Percentiles rank a stretch among this genome's conserved stretches.
These are phyloP conservation scores for Elephantulus edwardii DNA, from an alignment of 2,113 vertebrate genomes.

Conservation along the genomic window DNA sequence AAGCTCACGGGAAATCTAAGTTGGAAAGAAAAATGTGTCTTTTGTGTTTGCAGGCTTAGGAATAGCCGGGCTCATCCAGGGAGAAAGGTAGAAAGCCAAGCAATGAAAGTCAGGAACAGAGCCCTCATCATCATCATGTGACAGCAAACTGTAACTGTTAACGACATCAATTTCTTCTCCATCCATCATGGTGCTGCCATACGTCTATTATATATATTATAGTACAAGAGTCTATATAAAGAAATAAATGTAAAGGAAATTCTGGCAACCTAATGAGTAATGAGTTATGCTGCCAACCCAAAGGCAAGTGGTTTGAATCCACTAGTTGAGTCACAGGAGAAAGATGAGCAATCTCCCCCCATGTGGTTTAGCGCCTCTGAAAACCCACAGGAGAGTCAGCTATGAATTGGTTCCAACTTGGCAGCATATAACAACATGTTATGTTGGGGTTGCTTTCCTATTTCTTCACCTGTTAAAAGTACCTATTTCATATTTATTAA, in stretches of 20 bases:
- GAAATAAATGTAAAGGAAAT: neutral
- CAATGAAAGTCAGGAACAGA: neutral
- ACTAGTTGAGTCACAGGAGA: too few species aligned
- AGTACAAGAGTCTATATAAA: neutral
- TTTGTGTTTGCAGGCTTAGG: neutral
- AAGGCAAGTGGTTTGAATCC: too few species aligned
- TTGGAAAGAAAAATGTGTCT: neutral
- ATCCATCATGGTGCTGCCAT: neutral
- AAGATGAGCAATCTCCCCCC: too few species aligned
- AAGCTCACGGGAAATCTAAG: neutral
- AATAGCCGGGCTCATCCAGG: neutral
- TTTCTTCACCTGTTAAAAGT: neutral
- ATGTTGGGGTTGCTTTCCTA: neutral
- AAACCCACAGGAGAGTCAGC: too few species aligned
- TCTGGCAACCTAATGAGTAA: too few species aligned
- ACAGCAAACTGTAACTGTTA: neutral
- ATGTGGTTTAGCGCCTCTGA: too few species aligned
- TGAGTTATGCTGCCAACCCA: too few species aligned
- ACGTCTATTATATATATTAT: neutral
- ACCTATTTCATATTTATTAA: neutral
- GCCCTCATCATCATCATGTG: neutral
- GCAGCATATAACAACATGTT: too few species aligned
- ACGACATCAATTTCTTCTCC: neutral
- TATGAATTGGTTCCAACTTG: too few species aligned
- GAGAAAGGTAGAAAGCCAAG: neutral